phyloP scores from a whole-genome alignment of 2,113 vertebrate genomes.

The Sinocyclocheilus grahami region DNA sequence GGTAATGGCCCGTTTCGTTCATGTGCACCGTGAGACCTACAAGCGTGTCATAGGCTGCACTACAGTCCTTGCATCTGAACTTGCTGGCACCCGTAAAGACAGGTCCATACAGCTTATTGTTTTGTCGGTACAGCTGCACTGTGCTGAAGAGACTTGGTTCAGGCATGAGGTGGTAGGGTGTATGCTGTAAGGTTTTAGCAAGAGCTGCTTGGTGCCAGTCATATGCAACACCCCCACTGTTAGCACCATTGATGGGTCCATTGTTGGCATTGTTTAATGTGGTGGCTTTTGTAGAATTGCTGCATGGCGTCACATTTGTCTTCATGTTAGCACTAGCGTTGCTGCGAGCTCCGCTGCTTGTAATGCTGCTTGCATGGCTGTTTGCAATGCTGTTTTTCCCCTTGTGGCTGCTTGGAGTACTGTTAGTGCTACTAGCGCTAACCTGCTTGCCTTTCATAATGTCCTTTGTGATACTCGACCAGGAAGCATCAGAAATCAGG shows the following conservation, averaged over 20 bases:
- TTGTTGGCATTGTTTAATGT: slow-evolving; percentile 67
- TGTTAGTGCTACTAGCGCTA: slow-evolving; percentile 64
- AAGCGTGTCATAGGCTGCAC: slow-evolving; percentile 94
- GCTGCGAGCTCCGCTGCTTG: slow-evolving; percentile 71
- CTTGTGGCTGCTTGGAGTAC: slow-evolving; percentile 69
- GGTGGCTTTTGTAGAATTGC: slow-evolving; percentile 49
- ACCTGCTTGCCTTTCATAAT: slow-evolving; percentile 86
- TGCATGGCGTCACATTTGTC: slow-evolving; percentile 70
- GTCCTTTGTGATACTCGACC: slow-evolving; percentile 92
- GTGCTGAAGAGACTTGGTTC: slow-evolving; percentile 99
- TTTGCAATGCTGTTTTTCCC: slow-evolving; percentile 79
- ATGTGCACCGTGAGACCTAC: slow-evolving; percentile 98
- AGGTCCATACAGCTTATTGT: slow-evolving; percentile 96
- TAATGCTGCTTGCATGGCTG: slow-evolving; percentile 68
- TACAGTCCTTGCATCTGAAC: slow-evolving; percentile 98
- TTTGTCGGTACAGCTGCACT: slow-evolving; percentile 97
- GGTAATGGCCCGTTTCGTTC: slow-evolving; percentile 98
- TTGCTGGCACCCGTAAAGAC: slow-evolving; percentile 98
- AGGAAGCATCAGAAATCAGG: slow-evolving; percentile 94
- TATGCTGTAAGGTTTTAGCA: slow-evolving; percentile 97
- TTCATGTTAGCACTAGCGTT: slow-evolving; percentile 62
- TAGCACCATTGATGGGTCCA: slow-evolving; percentile 70
- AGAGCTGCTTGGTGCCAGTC: slow-evolving; percentile 98
- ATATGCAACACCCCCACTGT: slow-evolving; percentile 83
- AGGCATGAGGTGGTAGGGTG: slow-evolving; percentile 91